Conservation (phyloP, 1,140 invertebrate species). For the Leptonema lineaticorne region DNA sequence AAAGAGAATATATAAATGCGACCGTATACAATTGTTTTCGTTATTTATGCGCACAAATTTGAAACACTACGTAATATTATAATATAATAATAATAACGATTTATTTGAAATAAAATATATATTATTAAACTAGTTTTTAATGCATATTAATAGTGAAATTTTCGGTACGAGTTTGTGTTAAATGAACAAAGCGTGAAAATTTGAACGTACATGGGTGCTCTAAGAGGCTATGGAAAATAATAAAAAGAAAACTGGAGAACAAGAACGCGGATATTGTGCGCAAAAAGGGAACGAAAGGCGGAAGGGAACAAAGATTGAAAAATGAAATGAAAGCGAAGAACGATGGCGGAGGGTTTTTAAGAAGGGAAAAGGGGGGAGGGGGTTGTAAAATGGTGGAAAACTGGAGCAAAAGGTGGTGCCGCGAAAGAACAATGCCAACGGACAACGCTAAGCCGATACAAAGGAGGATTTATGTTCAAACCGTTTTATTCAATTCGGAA, state of each 20-base stretch:
- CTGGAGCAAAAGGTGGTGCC: too few species aligned
- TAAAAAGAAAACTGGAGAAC: neutral
- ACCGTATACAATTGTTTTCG: too few species aligned
- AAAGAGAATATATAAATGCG: too few species aligned
- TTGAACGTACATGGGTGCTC: neutral
- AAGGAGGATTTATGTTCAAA: slow-evolving; percentile 25
- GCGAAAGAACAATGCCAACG: slow-evolving; percentile 22
- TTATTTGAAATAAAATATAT: too few species aligned
- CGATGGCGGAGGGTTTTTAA: neutral
- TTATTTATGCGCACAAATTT: too few species aligned
- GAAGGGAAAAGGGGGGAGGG: neutral
- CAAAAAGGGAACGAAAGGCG: neutral
- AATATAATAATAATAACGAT: too few species aligned
- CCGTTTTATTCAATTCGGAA: slow-evolving; percentile 28
- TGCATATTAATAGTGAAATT: too few species aligned
- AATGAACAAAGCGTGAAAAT: too few species aligned
- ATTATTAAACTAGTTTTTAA: too few species aligned
- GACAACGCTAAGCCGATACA: slow-evolving; percentile 22
- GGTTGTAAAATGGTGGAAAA: too few species aligned
- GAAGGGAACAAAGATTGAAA: slow-evolving; percentile 23
- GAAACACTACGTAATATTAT: too few species aligned
- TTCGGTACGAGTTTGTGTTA: too few species aligned
- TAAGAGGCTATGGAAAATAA: neutral
- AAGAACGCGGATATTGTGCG: neutral
- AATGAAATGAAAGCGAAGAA: slow-evolving; percentile 21